phyloP scores from a whole-genome alignment of 2,113 vertebrate genomes.

The Ancistrus triradiatus region DNA sequence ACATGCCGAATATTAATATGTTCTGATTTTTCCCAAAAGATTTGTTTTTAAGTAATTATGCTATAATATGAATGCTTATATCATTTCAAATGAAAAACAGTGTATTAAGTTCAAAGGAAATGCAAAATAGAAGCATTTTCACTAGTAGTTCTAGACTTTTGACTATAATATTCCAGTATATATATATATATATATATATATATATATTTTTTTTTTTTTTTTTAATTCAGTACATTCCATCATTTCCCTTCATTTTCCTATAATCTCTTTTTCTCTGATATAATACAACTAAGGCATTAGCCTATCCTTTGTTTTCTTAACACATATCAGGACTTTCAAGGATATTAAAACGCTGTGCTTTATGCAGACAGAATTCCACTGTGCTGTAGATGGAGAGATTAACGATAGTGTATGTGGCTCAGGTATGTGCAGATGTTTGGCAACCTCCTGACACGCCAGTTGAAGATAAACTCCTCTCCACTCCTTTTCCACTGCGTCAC shows the following conservation, averaged over 20 bases:
- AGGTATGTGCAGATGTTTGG: constrained; percentile 86
- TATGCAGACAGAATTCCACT: not conserved
- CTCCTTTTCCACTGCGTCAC: constrained; percentile 83
- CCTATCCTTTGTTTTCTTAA: not conserved
- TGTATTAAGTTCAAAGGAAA: too few relatives aligned
- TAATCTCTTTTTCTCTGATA: too few relatives aligned
- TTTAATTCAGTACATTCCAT: too few relatives aligned
- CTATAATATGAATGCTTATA: too few relatives aligned
- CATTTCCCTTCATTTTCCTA: not conserved
- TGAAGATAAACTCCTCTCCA: constrained; percentile 78
- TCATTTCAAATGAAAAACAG: too few relatives aligned
- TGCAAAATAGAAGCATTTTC: too few relatives aligned
- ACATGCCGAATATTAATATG: too few relatives aligned
- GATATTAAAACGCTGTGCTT: not conserved
- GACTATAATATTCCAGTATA: too few relatives aligned
- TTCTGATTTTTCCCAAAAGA: not conserved
- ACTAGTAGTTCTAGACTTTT: too few relatives aligned
- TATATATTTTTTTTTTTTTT: too few relatives aligned
- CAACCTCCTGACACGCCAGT: constrained; percentile 71
- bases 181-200: too few relatives aligned
- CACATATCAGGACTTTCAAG: constrained; percentile 7
- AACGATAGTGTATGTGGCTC: constrained; percentile 33
- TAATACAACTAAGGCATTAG: too few relatives aligned
- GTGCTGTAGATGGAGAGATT: not conserved
- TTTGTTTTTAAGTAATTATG: not conserved